phyloP scores from a whole-genome alignment of 1,140 invertebrate genomes.

The Battus philenor region DNA sequence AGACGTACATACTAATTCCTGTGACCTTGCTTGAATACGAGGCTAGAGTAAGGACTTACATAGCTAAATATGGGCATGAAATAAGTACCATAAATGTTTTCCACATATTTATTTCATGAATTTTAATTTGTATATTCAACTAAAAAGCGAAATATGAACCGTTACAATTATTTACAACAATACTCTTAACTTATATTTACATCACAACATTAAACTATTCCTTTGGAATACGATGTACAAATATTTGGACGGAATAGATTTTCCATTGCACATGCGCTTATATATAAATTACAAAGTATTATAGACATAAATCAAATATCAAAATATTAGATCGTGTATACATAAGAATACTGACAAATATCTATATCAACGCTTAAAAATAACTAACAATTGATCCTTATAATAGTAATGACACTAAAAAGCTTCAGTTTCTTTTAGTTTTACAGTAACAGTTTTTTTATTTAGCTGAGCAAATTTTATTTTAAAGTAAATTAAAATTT shows the following conservation, averaged over 20 bases:
- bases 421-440: no score
- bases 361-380: slow-evolving; percentile 17
- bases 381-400: slow-evolving; percentile 11
- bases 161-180: slow-evolving; percentile 10
- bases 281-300: slow-evolving; percentile 27
- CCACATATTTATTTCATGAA: not conserved
- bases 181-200: slow-evolving; percentile 31
- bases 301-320: slow-evolving; percentile 19
- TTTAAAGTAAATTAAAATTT: no score
- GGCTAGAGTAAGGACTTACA: no score
- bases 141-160: slow-evolving; percentile 3
- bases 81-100: no score
- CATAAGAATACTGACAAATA: slow-evolving; percentile 50
- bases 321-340: slow-evolving; percentile 22
- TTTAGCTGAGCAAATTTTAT: no score
- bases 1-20: slow-evolving; percentile 12
- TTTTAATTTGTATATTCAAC: slow-evolving; percentile 5
- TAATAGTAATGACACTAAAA: slow-evolving; percentile 4
- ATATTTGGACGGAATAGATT: slow-evolving; percentile 61
- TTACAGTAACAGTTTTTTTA: no score
- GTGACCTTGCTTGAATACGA: slow-evolving; percentile 15
- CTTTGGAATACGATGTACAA: slow-evolving; percentile 60
- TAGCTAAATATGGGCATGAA: no score
- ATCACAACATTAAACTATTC: slow-evolving; percentile 40
- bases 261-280: slow-evolving; percentile 5